A percentile compares a stretch with the other conserved stretches of the same genome.
Conservation (phyloP, 2,797 vertebrate genomes). For the Babyrousa celebensis region DNA sequence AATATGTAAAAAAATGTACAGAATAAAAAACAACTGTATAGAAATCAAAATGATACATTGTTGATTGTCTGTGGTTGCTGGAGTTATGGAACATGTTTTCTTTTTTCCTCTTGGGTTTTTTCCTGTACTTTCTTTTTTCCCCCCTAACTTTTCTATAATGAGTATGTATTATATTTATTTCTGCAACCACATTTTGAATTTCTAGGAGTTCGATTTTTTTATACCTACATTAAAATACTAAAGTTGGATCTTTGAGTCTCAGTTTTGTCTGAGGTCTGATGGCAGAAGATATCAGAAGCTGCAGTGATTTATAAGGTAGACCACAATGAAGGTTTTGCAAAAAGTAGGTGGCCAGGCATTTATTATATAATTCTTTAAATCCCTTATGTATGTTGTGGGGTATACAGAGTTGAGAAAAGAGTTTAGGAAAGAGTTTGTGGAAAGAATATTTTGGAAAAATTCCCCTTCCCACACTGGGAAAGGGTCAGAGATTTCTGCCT, state of each 20-base stretch:
- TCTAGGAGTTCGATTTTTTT: constrained; percentile 40
- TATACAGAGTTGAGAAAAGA: neutral
- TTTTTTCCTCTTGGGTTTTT: constrained; percentile 27
- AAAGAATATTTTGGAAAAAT: neutral
- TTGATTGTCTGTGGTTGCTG: constrained; percentile 15
- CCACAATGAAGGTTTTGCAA: neutral
- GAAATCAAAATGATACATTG: constrained; percentile 38
- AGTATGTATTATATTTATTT: constrained; percentile 17
- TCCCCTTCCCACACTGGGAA: neutral
- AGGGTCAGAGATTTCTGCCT: neutral
- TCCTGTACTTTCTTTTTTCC: neutral
- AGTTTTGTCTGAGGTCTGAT: constrained; percentile 9
- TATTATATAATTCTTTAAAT: constrained; percentile 29
- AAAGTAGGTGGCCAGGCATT: neutral
- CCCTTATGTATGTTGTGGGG: neutral
- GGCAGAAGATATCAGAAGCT: constrained; percentile 12
- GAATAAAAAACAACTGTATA: neutral
- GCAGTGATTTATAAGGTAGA: neutral
- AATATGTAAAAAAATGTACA: neutral
- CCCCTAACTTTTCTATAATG: neutral
- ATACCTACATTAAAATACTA: neutral
- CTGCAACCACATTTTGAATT: constrained; percentile 56
- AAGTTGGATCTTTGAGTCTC: neutral
- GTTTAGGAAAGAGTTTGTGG: neutral
- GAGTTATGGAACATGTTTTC: neutral